Percentiles rank a stretch among this genome's conserved stretches.
These are phyloP conservation scores for Bacillus rossius DNA, from an alignment of 1,140 invertebrate genomes.

Conservation along the genomic window DNA sequence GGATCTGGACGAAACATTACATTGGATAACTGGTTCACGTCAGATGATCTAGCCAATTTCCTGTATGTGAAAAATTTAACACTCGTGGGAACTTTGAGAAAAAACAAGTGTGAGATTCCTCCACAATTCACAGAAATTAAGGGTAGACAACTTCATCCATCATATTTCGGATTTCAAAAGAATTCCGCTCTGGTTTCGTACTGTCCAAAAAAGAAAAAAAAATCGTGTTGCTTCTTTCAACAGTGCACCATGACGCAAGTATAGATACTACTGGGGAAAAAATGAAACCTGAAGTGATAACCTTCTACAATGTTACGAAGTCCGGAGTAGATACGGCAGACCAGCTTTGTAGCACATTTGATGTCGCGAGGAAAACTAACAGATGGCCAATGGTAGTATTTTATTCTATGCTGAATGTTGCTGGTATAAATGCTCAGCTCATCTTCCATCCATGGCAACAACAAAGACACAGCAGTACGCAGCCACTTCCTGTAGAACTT, in stretches of 20 bases:
- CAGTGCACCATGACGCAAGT: not conserved
- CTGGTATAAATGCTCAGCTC: conserved; percentile 29
- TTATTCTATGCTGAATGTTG: conserved; percentile 31
- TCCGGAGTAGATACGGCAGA: conserved; percentile 22
- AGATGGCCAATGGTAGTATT: conserved; percentile 33
- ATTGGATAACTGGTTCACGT: not conserved
- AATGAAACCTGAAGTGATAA: conserved; percentile 24
- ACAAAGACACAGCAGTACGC: not conserved
- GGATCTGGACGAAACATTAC: not conserved
- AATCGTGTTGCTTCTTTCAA: not conserved
- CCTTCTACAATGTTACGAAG: too few species aligned
- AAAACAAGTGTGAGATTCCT: conserved; percentile 37
- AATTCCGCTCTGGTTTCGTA: not conserved
- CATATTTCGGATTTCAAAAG: not conserved
- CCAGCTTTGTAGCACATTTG: conserved; percentile 2
- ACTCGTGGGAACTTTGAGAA: conserved; percentile 34
- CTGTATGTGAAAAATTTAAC: not conserved
- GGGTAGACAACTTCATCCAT: not conserved
- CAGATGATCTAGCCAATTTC: not conserved
- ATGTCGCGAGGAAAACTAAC: conserved; percentile 12
- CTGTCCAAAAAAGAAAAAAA: not conserved
- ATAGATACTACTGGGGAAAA: not conserved
- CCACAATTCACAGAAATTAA: not conserved
- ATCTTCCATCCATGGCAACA: not conserved
- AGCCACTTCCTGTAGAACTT: not conserved